Evolutionary conservation across 2,888 invertebrate genomes (phyloP), one percentile per base, ranked within the genome.

Genomic region (Sinotaia quadrata): DNA sequence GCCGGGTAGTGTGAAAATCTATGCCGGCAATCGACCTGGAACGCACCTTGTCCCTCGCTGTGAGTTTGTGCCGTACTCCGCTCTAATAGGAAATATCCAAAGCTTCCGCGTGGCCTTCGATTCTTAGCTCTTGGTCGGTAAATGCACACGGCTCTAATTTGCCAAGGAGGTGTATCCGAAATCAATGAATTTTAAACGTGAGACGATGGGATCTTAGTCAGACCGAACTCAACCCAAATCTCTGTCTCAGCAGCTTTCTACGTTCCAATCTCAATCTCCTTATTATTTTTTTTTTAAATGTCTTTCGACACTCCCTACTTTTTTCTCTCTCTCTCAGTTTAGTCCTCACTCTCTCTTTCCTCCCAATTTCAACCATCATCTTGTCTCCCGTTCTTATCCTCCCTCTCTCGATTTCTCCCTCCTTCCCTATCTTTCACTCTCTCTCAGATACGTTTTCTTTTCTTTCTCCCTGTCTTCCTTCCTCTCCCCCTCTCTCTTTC

Each of bases 1-100:
- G 65, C 59, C 67, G 44, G 65, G 47, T 59, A 59, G 37, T 49
- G 69, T 49, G 52, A 69, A 69, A 69, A 69, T 69, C 69, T 58
- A 63, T 69, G 4, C 41, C 31, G 41, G 44, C 31, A 27, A 69
- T 69, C 69, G 69, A 69, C 58, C 69, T 41, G 62, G 52, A 63
- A 63, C 63, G 63, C 36, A 54, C 63, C 37, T 51, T 54, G n/a
- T 34, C 34, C 21, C 31, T 29, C 34, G n/a, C 21, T 47, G n/a
- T 47, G n/a, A 47, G 47, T 47, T 47, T 49, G 21, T 24, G 21
- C 18, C 21, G 31, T 29, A 51, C 47, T 47, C 41, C 31, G 52
- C 63, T 52, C 63, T 63, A 63, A 63, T 63, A 54, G 52, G 52
- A 52, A 63, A 63, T 63, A 63, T 54, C 63, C 52, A 41, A 54